phyloP scores from a whole-genome alignment of 1,140 invertebrate species.

The Lysiphlebus fabarum region DNA sequence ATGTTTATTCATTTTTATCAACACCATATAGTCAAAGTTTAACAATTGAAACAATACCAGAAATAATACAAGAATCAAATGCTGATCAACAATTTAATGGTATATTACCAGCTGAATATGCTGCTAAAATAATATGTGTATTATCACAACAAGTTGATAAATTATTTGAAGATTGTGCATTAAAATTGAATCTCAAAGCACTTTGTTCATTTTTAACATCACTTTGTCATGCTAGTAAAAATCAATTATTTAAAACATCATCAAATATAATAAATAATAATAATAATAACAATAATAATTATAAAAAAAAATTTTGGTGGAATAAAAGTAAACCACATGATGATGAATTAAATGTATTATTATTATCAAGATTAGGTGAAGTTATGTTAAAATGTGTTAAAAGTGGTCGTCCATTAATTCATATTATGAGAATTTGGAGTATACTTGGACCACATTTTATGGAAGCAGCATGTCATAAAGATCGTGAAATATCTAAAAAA shows the following conservation, averaged over 20 bases:
- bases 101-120: constrained; percentile 74
- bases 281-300: too few relatives aligned
- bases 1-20: constrained; percentile 78
- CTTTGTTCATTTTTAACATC: constrained; percentile 78
- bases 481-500: constrained; percentile 83
- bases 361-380: constrained; percentile 80
- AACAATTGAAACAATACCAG: constrained; percentile 60
- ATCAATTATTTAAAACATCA: constrained; percentile 65
- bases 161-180: constrained; percentile 79
- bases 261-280: constrained; percentile 43
- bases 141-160: constrained; percentile 83
- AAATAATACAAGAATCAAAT: constrained; percentile 66
- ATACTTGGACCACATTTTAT: constrained; percentile 87
- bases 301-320: constrained; percentile 56
- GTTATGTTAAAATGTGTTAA: constrained; percentile 82
- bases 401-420: constrained; percentile 81
- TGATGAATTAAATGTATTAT: constrained; percentile 58
- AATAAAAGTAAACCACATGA: constrained; percentile 52
- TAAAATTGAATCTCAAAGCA: constrained; percentile 79
- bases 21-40: constrained; percentile 63
- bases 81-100: constrained; percentile 64
- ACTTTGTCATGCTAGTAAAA: constrained; percentile 77
- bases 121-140: constrained; percentile 81
- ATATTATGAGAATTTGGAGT: constrained; percentile 87
- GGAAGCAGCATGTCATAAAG: constrained; percentile 90